phyloP scores from a whole-genome alignment of 2,113 vertebrate species.

The Picathartes gymnocephalus region DNA sequence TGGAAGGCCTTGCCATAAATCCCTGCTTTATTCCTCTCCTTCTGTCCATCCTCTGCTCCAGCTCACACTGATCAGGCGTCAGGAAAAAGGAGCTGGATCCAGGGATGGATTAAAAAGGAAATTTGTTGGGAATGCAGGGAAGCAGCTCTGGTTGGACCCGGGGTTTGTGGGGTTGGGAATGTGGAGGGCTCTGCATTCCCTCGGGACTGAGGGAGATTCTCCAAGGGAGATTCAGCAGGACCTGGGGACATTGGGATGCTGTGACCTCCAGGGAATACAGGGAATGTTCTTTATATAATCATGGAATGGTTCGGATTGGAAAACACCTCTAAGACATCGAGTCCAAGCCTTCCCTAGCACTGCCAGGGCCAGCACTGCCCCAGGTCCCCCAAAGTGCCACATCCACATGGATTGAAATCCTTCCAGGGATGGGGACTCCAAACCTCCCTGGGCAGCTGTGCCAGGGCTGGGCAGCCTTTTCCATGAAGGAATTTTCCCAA shows the following conservation, averaged over 20 bases:
- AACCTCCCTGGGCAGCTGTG: neutral
- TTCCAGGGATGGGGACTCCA: neutral
- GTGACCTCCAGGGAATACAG: accelerated
- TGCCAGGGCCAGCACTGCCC: neutral
- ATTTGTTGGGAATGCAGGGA: accelerated
- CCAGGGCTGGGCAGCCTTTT: too few relatives aligned
- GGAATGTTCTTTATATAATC: accelerated
- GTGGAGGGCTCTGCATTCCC: accelerated
- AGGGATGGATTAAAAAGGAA: accelerated
- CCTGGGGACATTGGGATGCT: neutral
- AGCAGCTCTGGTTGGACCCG: accelerated
- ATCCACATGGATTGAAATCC: neutral
- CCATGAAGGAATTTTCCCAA: neutral
- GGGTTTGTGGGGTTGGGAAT: neutral
- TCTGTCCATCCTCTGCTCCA: too few relatives aligned
- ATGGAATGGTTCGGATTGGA: accelerated
- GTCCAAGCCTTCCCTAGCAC: neutral
- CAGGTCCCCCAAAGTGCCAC: neutral
- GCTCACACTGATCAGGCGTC: too few relatives aligned
- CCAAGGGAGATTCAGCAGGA: neutral
- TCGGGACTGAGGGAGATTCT: neutral
- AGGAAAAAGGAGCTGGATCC: neutral
- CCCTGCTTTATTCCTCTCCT: too few relatives aligned
- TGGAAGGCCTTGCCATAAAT: too few relatives aligned
- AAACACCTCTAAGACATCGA: accelerated